Evolutionary conservation across 2,797 vertebrate genomes (phyloP).

Genomic region (Ctenochaetus hawaiiensis): DNA sequence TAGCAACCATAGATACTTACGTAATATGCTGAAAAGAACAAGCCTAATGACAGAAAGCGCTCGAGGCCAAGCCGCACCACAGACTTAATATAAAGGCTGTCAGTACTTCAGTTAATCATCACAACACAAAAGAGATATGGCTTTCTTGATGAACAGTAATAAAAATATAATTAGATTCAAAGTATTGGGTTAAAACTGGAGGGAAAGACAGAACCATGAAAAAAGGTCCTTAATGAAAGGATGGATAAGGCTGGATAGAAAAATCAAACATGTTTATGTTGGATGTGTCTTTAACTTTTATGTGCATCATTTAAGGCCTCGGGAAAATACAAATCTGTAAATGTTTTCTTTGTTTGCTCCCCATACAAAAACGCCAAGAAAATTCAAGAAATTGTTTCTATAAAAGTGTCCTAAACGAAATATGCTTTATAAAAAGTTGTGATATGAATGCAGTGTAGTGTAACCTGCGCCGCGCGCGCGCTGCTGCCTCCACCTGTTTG

Average conservation of each 20-base stretch:
- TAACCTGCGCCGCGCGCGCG: not conserved
- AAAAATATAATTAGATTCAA: constrained; percentile 12
- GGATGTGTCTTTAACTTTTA: not conserved
- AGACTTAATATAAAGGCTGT: constrained; percentile 24
- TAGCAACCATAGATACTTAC: constrained; percentile 75
- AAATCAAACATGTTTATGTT: not conserved
- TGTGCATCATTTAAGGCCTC: not conserved
- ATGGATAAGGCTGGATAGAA: not conserved
- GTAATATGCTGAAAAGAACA: constrained; percentile 67
- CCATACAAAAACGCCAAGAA: not conserved
- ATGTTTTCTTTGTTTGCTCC: not conserved
- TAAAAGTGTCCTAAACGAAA: not conserved
- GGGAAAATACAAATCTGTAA: not conserved
- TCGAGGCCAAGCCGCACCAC: constrained; percentile 31
- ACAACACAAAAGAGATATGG: not conserved
- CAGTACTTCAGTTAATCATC: constrained; percentile 33
- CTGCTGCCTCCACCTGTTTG: constrained; percentile 53
- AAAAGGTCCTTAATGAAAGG: not conserved
- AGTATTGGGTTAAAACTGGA: constrained; percentile 2
- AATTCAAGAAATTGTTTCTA: fast-evolving
- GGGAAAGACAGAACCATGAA: not conserved
- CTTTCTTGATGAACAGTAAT: constrained; percentile 13
- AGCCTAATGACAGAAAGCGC: constrained; percentile 55
- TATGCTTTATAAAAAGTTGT: not conserved
- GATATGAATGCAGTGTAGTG: not conserved